Evolutionary conservation across 2,888 invertebrate genomes (phyloP), one percentile per base, ranked within the genome.

Genomic region (Sussaba pulchella): DNA sequence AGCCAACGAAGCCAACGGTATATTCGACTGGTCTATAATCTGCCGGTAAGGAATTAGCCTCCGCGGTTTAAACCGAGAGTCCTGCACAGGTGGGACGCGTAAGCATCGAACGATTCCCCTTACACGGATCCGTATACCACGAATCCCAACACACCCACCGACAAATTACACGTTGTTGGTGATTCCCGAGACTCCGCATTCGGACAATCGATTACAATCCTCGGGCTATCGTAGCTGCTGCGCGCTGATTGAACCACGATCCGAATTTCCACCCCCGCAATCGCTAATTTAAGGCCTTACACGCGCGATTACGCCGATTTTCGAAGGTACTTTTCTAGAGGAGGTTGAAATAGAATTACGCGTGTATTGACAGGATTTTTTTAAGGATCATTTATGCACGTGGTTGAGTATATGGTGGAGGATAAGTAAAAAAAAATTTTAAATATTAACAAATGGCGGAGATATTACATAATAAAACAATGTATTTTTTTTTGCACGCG

Each of bases 1-100:
- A 52, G 45, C 39, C 61, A 50, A 36, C 66, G 64, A 24, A 61
- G 43, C 66, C 57, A 74, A 66, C 73, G 54, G 57, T 66, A 74
- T 57, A 66, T 74, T 74, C 54, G 73, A 74, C 64, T 66, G 36
- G 47, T 74, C 81, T 83, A 81, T 83, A 83, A 83, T 83, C 81
- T 83, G 70, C 70, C 47, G 57, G 59, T 81, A 73, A 81, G 78
- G 78, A 76, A 83, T 83, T 83, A 83, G 75, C 81, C 78, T 76
- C 45, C 9, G 64, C 54, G 39, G 24, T 64, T 54, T 66, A n/a
- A 31, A 54, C 45, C 73, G 54, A 54, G 39, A 74, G 47, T 21
- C 47, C 47, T 54, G 43, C 57, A 74, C 52, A 14, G 59, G 50
- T 57, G 19, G 12, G 43, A 26, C 43, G 67, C 41, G 54, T 24